A percentile compares a stretch with the other conserved stretches of the same genome.
These are phyloP conservation scores for Apus apus DNA, from an alignment of 2,113 vertebrate species.

Conservation along the genomic window DNA sequence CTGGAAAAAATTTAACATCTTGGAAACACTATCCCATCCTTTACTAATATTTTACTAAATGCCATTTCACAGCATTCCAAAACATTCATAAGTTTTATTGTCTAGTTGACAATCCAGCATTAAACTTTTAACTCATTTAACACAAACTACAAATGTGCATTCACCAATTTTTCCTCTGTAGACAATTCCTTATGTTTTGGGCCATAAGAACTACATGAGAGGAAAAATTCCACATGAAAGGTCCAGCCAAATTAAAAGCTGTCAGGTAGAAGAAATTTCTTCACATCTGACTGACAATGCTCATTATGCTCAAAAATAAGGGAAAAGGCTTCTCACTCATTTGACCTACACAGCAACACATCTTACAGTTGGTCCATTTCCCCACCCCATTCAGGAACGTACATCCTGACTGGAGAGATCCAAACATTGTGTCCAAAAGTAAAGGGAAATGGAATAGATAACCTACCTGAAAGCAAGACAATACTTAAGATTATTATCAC, in stretches of 20 bases:
- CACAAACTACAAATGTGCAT: neutral
- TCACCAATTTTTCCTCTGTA: neutral
- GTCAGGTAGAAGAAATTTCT: neutral
- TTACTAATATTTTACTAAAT: neutral
- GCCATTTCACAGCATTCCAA: neutral
- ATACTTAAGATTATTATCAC: neutral
- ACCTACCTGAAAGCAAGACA: neutral
- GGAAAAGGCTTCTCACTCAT: neutral
- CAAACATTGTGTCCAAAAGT: neutral
- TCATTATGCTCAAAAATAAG: neutral
- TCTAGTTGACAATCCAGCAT: neutral
- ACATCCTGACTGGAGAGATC: neutral
- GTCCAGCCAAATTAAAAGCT: neutral
- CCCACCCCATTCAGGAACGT: accelerated
- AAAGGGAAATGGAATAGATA: neutral
- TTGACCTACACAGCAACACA: neutral
- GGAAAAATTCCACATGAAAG: neutral
- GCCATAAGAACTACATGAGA: neutral
- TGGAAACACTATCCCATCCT: neutral
- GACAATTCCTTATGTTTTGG: neutral
- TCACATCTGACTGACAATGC: neutral
- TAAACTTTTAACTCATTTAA: neutral
- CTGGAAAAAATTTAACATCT: neutral
- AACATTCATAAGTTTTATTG: neutral
- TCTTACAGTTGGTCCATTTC: neutral